These are phyloP conservation scores for Otocyon megalotis DNA, from an alignment of 2,113 vertebrate species.

Conservation along the genomic window DNA sequence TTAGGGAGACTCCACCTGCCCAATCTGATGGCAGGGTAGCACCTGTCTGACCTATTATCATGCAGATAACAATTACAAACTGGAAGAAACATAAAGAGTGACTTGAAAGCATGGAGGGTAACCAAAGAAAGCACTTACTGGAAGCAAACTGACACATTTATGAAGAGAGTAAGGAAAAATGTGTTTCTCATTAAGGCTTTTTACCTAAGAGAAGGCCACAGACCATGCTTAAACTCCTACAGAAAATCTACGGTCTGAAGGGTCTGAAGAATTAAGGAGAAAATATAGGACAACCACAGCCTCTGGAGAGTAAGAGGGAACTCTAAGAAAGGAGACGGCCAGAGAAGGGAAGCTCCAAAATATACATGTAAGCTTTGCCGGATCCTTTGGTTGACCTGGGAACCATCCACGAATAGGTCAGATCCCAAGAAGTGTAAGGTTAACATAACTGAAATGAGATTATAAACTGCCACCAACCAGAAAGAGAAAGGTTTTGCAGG, in stretches of 20 bases:
- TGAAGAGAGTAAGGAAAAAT: background rate
- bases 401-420: background rate
- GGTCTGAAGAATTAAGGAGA: background rate
- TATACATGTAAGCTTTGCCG: background rate
- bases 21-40: background rate
- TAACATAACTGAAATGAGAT: background rate
- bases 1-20: background rate
- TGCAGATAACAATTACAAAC: background rate
- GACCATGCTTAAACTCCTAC: background rate
- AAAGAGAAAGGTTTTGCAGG: conserved; percentile 15
- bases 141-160: background rate
- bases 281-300: background rate
- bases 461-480: background rate
- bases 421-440: background rate
- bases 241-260: conserved; percentile 5
- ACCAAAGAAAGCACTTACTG: background rate
- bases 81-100: conserved; percentile 10
- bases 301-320: background rate
- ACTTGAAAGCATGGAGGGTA: background rate
- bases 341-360: background rate
- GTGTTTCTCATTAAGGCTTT: conserved; percentile 24
- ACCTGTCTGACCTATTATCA: background rate
- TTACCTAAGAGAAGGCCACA: background rate
- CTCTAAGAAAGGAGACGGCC: background rate
- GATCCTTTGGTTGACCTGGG: background rate